Base-by-base conservation (phyloP, 2,797 vertebrate genomes). In the Coendou prehensilis region DNA sequence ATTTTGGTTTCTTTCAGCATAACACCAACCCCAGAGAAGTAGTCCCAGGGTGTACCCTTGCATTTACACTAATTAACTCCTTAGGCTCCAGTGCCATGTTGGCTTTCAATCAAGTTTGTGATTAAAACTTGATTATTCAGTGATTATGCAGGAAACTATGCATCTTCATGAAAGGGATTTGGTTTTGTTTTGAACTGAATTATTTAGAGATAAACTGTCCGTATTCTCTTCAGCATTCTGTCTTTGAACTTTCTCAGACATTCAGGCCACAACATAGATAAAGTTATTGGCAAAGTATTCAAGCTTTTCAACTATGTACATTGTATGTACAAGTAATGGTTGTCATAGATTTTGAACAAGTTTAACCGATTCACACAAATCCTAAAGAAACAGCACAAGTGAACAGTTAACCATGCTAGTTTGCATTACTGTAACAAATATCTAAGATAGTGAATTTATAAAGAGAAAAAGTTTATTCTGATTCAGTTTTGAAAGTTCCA, bases 1-100 rank as follows among this genome's bases (percentile, higher is more conserved):
- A 94, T 97, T 96, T 96, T 88, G 87, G 71, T 89, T 97, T 97
- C 87, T 94, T 95, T 96, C 71, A 82, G 56, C 17, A 23, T 22
- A 87, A 91, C 96, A 80, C 57, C 33, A 94, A 37, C 11, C 79
- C 87, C 4, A 5, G 54, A 87, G 75, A 91, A 92, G 64, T 67
- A 97, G 89, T 95, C 59, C 23, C 50, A 78, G 87, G 75, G 87
- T 85, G 28, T 81, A 79, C 20, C 61, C 11, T 85, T 92, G 59
- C 10, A 50, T 82, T 93, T 95, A 93, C 0, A 41, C 20, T 73
- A 83, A 90, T 88, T 95, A 91, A 69, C 86, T 97, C 45, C 52
- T 82, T 67, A 87, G 20, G 11, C 28, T 30, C 28, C 33, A 94
- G 84, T 91, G 50, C 3, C 37, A 45, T 79, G 15, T 82, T 94